Conservation (phyloP, 2,113 vertebrate genomes). For the Antennarius striatus region DNA sequence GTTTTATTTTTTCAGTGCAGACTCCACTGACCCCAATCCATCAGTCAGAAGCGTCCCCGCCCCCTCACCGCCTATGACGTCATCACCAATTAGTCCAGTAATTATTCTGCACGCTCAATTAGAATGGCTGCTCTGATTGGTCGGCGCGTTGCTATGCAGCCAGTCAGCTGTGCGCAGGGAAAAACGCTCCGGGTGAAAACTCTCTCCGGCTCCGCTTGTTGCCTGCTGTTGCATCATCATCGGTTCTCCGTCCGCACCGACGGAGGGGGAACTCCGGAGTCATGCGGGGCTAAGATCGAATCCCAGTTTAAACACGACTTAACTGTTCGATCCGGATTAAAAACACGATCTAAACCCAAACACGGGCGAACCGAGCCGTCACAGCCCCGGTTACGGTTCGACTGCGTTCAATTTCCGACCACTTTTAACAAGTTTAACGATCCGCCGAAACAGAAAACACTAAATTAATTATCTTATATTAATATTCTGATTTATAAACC, state of each 20-base stretch:
- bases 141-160: slow-evolving; percentile 63
- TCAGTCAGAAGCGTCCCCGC: background rate
- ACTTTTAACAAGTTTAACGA: slow-evolving; percentile 48
- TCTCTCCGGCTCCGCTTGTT: slow-evolving; percentile 50
- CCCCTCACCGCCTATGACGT: background rate
- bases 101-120: slow-evolving; percentile 19
- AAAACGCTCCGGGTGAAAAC: slow-evolving; percentile 58
- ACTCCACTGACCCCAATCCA: slow-evolving; percentile 2
- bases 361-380: no score
- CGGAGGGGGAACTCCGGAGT: slow-evolving; percentile 73
- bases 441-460: no score
- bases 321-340: background rate
- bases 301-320: background rate
- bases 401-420: background rate
- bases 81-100: background rate
- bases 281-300: slow-evolving; percentile 50
- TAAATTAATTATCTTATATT: no score
- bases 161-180: slow-evolving; percentile 61
- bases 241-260: slow-evolving; percentile 38
- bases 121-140: slow-evolving; percentile 55
- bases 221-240: slow-evolving; percentile 82
- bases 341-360: background rate
- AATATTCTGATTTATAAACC: accelerated
- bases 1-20: no score
- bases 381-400: no score